Evolutionary conservation across 2,797 vertebrate species (phyloP).

Genomic region (Cryptoblepharus egeriae): DNA sequence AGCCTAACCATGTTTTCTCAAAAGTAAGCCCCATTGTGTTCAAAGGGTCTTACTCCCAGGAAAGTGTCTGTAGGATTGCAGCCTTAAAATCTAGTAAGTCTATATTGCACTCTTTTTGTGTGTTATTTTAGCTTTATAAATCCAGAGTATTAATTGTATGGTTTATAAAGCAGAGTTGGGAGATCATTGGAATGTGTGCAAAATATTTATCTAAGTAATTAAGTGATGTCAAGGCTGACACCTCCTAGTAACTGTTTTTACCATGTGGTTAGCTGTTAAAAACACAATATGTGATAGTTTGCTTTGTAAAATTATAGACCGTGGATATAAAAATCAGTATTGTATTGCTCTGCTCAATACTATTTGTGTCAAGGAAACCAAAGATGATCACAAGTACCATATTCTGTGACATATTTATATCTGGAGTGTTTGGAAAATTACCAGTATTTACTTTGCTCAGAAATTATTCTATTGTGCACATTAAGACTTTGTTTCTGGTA

Average conservation of each 20-base stretch:
- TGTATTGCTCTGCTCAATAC: background rate
- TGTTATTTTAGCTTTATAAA: conserved; percentile 37
- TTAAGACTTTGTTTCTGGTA: no score
- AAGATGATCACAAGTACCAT: background rate
- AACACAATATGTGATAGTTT: background rate
- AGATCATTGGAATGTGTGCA: conserved; percentile 28
- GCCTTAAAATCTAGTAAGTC: background rate
- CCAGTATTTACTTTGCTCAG: no score
- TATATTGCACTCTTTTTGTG: background rate
- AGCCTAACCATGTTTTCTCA: no score
- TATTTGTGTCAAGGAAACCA: background rate
- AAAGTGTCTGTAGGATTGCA: background rate
- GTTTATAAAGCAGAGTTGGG: conserved; percentile 1
- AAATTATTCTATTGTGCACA: no score
- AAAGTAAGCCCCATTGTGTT: no score
- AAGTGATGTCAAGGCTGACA: background rate
- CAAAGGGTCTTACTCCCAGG: no score
- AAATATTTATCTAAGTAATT: background rate
- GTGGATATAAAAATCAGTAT: background rate
- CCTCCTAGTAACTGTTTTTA: background rate
- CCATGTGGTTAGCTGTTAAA: background rate
- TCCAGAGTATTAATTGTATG: background rate
- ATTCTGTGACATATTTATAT: no score
- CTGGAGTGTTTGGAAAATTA: no score
- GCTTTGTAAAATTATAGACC: background rate